Evolutionary conservation across 2,797 vertebrate genomes (phyloP), one percentile per base, ranked within the genome.

Genomic region (Sebastes goodei): DNA sequence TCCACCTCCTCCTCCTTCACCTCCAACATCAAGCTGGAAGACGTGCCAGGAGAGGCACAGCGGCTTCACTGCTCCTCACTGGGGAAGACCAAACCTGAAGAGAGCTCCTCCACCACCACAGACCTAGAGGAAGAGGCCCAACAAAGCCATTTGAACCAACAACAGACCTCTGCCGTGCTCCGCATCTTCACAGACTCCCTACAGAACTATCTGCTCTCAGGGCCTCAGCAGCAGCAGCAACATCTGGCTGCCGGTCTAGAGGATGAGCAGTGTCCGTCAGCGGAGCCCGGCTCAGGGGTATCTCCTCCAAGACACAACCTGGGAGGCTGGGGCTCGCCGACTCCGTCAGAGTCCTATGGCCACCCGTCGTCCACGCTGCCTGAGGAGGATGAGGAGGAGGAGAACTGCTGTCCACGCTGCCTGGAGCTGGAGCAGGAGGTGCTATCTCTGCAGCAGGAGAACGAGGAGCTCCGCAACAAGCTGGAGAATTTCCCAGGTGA

Each of bases 371-470:
- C 98, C 53, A 99, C 98, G 3, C 96, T 99, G 10, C 97, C 98
- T 8, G 98, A 98, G n/a, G 98, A 99, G 52, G 98, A 99, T 3
- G 98, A 99, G 53, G 98, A 99, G 62, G 98, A 99, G 78, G 98
- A 99, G 79, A 88, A 94, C 79, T 99, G 97, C 88, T 99, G 98
- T 59, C 98, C 98, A 7, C 97, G 98, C 32, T 99, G 98, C 91
- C 95, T 99, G 84, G 98, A 99, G 90, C 88, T 99, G 90, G 98
- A 99, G 88, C 98, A 99, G 90, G 98, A 99, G 92, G 98, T 99
- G 66, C 96, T 99, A 88, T 99, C 97, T n/a, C 93, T 99, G 88
- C 98, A 99, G 91, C 98, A 99, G 93, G 98, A 99, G 93, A 99
- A 99, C 0, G 98, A 99, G 92, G 98, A 99, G 83, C 97, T 99